Evolutionary conservation across 1,140 invertebrate genomes (phyloP).

Genomic region (Wasmannia auropunctata): DNA sequence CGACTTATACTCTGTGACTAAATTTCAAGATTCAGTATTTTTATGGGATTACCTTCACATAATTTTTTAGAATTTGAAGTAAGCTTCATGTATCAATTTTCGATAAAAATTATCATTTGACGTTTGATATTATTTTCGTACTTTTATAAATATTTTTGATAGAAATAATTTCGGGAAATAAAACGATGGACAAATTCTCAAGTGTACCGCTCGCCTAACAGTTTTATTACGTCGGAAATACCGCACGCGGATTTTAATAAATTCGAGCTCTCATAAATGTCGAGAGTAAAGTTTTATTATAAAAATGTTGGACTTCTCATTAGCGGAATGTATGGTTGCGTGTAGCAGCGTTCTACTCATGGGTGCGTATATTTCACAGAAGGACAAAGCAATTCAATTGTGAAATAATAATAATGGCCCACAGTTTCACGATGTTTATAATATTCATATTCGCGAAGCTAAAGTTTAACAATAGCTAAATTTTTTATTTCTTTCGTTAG

Average conservation of each 20-base stretch:
- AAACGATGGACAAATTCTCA: conserved; percentile 32
- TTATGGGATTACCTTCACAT: conserved; percentile 7
- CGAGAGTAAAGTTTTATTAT: neutral
- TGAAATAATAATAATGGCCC: neutral
- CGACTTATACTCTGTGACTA: too few species aligned
- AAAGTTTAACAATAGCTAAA: neutral
- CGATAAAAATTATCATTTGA: conserved; percentile 23
- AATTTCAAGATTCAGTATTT: too few species aligned
- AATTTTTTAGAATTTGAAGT: conserved; percentile 22
- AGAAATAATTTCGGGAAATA: neutral
- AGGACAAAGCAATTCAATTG: neutral
- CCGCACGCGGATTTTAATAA: neutral
- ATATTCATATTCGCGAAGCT: neutral
- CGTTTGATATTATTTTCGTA: conserved; percentile 5
- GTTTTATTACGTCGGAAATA: conserved; percentile 2
- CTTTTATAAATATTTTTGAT: conserved; percentile 14
- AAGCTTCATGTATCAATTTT: conserved; percentile 1
- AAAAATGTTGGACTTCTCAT: conserved; percentile 71
- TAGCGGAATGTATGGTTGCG: conserved; percentile 72
- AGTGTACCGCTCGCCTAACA: neutral
- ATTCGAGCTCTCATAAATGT: neutral
- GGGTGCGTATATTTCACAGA: conserved; percentile 59
- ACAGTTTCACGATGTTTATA: neutral
- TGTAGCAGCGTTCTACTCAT: conserved; percentile 72
- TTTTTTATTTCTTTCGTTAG: conserved; percentile 54